Evolutionary conservation across 2,797 vertebrate species (phyloP).

Genomic region (Scolopax rusticola): DNA sequence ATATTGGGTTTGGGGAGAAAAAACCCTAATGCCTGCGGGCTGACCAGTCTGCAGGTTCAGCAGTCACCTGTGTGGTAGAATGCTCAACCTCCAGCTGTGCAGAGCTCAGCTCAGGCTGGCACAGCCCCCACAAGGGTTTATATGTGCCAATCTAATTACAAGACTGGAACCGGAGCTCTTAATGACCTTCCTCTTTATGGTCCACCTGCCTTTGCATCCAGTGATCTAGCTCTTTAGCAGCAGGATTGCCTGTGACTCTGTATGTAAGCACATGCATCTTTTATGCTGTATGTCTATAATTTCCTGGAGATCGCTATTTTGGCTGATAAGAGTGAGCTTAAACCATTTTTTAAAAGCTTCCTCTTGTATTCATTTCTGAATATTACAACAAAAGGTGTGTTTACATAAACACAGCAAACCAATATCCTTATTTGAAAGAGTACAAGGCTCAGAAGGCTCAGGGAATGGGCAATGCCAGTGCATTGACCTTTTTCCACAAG

Average conservation of each 20-base stretch:
- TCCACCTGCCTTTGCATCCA: neutral
- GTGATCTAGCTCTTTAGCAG: neutral
- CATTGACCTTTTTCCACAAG: neutral
- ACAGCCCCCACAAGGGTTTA: neutral
- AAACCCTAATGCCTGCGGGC: neutral
- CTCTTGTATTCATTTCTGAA: neutral
- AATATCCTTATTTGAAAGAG: neutral
- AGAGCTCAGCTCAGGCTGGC: neutral
- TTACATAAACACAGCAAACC: neutral
- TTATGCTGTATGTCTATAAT: neutral
- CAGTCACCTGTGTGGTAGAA: rapidly evolving
- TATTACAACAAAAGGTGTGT: neutral
- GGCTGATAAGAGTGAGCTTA: neutral
- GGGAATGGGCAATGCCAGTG: neutral
- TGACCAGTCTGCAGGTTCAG: neutral
- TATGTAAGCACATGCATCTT: neutral
- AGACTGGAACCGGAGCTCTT: neutral
- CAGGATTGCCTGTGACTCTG: neutral
- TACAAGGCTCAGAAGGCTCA: neutral
- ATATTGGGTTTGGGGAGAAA: neutral
- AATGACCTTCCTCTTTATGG: neutral
- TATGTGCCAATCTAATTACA: neutral
- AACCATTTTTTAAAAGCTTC: neutral
- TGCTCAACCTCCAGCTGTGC: neutral
- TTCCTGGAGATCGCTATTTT: neutral